A percentile compares a stretch with the other conserved stretches of the same genome.
Conservation (phyloP, 2,888 invertebrate species). For the Lasius fuliginosus region DNA sequence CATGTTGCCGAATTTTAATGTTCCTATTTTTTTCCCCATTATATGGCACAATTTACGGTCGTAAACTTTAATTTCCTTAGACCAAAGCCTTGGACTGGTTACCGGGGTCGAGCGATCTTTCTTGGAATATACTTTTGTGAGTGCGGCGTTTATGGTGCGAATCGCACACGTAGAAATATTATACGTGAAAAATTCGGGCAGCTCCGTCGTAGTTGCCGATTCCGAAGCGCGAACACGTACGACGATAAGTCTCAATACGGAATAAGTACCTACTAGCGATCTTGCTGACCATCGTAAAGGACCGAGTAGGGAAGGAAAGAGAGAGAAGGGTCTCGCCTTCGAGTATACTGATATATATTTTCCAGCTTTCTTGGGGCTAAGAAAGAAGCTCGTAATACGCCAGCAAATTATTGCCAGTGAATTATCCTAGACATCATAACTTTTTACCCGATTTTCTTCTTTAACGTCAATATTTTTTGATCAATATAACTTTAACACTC, state of each 20-base stretch:
- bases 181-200: conserved; percentile 51
- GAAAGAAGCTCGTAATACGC: conserved; percentile 18
- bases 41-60: conserved; percentile 17
- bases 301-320: background rate
- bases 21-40: conserved; percentile 30
- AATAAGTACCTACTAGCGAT: conserved; percentile 67
- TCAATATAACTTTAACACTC: conserved; percentile 51
- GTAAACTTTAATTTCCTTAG: conserved; percentile 46
- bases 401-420: conserved; percentile 8
- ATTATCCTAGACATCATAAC: conserved; percentile 51
- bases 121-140: background rate
- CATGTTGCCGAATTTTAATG: conserved; percentile 31
- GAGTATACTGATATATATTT: conserved; percentile 46
- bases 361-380: background rate
- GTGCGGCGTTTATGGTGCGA: conserved; percentile 25
- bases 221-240: conserved; percentile 70
- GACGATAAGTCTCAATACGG: conserved; percentile 71
- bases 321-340: conserved; percentile 35
- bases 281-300: conserved; percentile 66
- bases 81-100: background rate
- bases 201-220: conserved; percentile 51
- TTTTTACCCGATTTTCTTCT: conserved; percentile 36
- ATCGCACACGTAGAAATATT: conserved; percentile 41
- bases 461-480: conserved; percentile 42
- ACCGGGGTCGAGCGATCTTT: conserved; percentile 17